Evolutionary conservation across 2,113 vertebrate genomes (phyloP), one percentile per base, ranked within the genome.

Genomic region (Ailurus styani): DNA sequence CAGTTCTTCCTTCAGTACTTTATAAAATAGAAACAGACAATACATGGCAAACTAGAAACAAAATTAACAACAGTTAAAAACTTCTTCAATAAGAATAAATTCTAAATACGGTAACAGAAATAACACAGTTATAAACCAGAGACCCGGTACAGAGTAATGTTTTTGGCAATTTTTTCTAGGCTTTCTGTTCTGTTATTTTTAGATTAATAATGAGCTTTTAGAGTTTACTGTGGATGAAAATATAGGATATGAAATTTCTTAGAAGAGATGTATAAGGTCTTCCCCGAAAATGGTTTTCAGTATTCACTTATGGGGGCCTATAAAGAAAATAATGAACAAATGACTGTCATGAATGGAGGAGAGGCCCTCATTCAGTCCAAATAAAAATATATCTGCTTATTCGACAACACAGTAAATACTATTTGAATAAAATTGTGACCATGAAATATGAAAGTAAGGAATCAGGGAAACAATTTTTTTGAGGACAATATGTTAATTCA

Each of bases 21-120:
- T 99, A 98, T 99, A 99, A 98, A 99, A 99, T 82, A 99, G 99
- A 98, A 99, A 99, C 95, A 99, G 99, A 97, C 99, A 99, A 98
- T 99, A 99, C 99, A 99, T 99, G 87, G 99, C 99, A 99, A 99
- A 99, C 99, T 99, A 96, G 95, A 82, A 98, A 95, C 77, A 95
- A 97, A 11, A 86, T 87, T 86, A 95, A 89, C 40, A 0, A 93
- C 50, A 0, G 70, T 95, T 52, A 90, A 93, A 90, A 93, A 90
- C 15, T n/a, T 90, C 87, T 94, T 62, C 90, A 97, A 20, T 81
- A 96, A 52, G 62, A 95, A 70, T 37, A 78, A 45, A n/a, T n/a
- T n/a, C 17, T 90, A 93, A 77, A 62, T 72, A 79, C 10, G 11
- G 18, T 31, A 83, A 73, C 1, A 90, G 60, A 78, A 87, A 64